Conservation (phyloP, 1,140 invertebrate species). For the Drosophila parvula region DNA sequence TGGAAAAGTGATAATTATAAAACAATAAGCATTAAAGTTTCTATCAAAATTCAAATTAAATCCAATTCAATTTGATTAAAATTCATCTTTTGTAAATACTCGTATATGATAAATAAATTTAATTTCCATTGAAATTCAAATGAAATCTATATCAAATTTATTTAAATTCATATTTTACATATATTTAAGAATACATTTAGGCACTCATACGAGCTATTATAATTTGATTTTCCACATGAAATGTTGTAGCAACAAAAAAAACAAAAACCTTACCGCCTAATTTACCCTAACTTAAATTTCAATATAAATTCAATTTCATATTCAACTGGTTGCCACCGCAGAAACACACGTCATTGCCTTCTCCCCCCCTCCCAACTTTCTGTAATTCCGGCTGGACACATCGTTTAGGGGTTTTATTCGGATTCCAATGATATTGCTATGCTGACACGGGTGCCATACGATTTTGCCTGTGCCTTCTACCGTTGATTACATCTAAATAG, state of each 20-base stretch:
- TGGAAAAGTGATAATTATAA: not conserved
- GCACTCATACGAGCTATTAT: not conserved
- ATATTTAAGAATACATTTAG: not conserved
- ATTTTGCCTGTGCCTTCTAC: conserved; percentile 9
- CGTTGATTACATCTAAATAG: conserved; percentile 55
- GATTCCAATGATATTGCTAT: conserved; percentile 45
- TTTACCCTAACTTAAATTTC: conserved; percentile 4
- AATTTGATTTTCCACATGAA: not conserved
- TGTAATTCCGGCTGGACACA: not conserved
- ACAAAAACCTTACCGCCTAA: not conserved
- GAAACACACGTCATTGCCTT: not conserved
- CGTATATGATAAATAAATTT: not conserved
- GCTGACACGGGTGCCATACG: conserved; percentile 33
- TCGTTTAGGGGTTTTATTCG: conserved; percentile 29
- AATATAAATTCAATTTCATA: conserved; percentile 46
- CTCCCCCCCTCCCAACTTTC: not conserved
- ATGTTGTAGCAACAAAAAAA: not conserved
- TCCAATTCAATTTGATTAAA: not conserved
- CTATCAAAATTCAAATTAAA: not conserved
- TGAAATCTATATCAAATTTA: too few relatives aligned
- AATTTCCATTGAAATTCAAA: too few relatives aligned
- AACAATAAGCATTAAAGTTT: not conserved
- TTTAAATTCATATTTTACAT: too few relatives aligned
- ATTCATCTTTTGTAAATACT: not conserved
- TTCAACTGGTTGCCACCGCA: conserved; percentile 65